Conservation (phyloP, 2,797 vertebrate species). For the Lutjanus campechanus region DNA sequence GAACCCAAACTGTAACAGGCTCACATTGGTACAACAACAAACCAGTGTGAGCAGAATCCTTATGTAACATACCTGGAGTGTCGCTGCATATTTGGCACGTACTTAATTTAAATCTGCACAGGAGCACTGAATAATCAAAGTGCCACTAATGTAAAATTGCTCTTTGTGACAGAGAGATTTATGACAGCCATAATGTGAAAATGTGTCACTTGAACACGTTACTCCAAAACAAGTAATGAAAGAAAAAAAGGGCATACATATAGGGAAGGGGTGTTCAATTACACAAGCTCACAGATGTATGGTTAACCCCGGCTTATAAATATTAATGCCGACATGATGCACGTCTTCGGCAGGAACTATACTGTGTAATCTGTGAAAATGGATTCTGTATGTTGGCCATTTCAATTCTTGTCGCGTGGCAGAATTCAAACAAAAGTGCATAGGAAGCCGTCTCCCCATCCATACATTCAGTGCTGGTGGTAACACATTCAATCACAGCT, state of each 20-base stretch:
- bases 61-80: constrained; percentile 30
- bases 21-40: constrained; percentile 5
- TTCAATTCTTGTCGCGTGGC: background rate
- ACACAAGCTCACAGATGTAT: constrained; percentile 43
- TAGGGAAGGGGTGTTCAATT: constrained; percentile 38
- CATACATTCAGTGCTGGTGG: background rate
- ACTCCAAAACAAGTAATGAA: constrained; percentile 31
- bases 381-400: constrained; percentile 21
- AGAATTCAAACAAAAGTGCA: constrained; percentile 22
- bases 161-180: constrained; percentile 47
- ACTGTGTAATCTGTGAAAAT: constrained; percentile 25
- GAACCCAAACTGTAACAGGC: background rate
- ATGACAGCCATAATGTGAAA: constrained; percentile 30
- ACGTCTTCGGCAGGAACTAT: constrained; percentile 4
- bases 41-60: constrained; percentile 30
- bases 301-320: constrained; percentile 44
- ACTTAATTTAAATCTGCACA: constrained; percentile 54
- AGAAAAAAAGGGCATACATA: constrained; percentile 19
- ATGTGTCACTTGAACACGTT: constrained; percentile 43
- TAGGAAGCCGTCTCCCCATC: background rate
- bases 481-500: background rate
- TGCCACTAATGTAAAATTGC: constrained; percentile 42
- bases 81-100: constrained; percentile 48
- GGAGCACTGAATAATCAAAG: constrained; percentile 39
- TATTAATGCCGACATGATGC: constrained; percentile 44